Percentiles rank a stretch among this genome's conserved stretches.
Conservation (phyloP, 2,113 vertebrate species). For the Sminthopsis crassicaudata region DNA sequence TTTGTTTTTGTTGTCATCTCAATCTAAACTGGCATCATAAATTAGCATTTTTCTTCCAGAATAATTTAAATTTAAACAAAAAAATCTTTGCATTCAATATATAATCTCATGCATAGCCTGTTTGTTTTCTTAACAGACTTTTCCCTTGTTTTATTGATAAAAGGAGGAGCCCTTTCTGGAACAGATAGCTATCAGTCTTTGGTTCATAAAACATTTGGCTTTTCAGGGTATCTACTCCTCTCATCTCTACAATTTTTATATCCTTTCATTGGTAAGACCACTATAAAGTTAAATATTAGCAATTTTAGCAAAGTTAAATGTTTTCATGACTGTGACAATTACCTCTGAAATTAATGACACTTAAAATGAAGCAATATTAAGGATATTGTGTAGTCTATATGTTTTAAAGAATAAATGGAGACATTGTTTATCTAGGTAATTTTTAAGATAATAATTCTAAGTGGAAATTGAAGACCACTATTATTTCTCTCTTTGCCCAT, state of each 20-base stretch:
- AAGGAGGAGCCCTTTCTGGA: slow-evolving; percentile 91
- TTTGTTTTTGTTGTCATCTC: background rate
- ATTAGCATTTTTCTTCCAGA: background rate
- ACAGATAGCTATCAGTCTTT: slow-evolving; percentile 94
- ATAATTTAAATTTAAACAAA: slow-evolving; percentile 12
- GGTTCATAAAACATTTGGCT: slow-evolving; percentile 92
- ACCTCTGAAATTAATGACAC: slow-evolving; percentile 31
- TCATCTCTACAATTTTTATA: slow-evolving; percentile 95
- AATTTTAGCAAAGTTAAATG: background rate
- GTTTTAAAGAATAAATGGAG: background rate
- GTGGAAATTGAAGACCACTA: background rate
- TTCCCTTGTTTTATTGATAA: slow-evolving; percentile 95
- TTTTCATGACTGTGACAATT: background rate
- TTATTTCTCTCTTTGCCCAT: background rate
- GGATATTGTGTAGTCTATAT: background rate
- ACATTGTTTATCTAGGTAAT: background rate
- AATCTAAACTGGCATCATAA: background rate
- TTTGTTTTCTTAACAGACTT: slow-evolving; percentile 88
- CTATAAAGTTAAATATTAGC: slow-evolving; percentile 29
- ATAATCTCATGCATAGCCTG: slow-evolving; percentile 39
- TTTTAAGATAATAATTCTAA: background rate
- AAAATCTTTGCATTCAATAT: background rate
- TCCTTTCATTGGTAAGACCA: slow-evolving; percentile 94
- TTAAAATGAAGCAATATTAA: background rate
- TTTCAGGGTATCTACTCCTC: slow-evolving; percentile 91